These are phyloP conservation scores for Prochilodus magdalenae DNA, from an alignment of 2,113 vertebrate species.

Conservation along the genomic window DNA sequence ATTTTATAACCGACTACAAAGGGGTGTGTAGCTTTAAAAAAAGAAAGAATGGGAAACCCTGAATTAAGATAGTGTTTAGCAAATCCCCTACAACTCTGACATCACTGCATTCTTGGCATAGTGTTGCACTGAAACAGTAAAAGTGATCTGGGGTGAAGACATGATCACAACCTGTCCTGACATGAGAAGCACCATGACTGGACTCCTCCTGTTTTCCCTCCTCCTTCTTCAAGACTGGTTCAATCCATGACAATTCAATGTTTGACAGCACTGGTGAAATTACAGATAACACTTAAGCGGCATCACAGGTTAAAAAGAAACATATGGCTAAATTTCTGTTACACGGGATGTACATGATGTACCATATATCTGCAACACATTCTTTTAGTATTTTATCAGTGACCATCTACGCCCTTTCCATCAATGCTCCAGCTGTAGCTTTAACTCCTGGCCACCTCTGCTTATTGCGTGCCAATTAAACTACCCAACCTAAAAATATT, in stretches of 20 bases:
- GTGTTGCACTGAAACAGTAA: conserved; percentile 33
- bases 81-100: conserved; percentile 15
- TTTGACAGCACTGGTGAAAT: neutral
- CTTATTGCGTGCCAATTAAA: no score
- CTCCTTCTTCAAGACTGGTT: neutral
- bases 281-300: neutral
- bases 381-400: neutral
- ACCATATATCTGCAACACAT: neutral
- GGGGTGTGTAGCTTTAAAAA: neutral
- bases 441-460: no score
- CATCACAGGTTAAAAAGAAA: neutral
- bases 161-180: conserved; percentile 30
- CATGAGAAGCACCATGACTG: conserved; percentile 36
- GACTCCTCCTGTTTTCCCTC: neutral
- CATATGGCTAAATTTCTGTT: neutral
- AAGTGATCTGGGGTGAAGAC: conserved; percentile 22
- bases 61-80: neutral
- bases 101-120: conserved; percentile 49
- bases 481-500: no score
- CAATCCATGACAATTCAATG: neutral
- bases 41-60: neutral
- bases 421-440: no score
- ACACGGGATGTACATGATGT: neutral
- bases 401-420: no score
- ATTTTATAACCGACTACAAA: neutral